Percentiles rank a stretch among this genome's conserved stretches.
phyloP scores from a whole-genome alignment of 1,140 invertebrate genomes.

The Diachasmimorpha longicaudata region DNA sequence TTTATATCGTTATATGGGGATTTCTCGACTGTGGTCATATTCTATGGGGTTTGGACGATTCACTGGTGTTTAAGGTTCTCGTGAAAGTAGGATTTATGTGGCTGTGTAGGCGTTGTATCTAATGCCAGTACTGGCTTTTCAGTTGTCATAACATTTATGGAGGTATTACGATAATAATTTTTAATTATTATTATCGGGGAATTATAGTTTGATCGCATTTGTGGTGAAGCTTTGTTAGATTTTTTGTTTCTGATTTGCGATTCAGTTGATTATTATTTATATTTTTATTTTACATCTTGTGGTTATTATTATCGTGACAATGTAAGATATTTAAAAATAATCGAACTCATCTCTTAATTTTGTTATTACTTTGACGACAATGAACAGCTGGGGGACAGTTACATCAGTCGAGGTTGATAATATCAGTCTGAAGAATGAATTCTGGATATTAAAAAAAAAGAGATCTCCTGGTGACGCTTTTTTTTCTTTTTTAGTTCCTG shows the following conservation, averaged over 20 bases:
- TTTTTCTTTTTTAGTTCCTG: background rate
- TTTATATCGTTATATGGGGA: constrained; percentile 21
- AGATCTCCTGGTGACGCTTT: background rate
- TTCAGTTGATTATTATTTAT: no score
- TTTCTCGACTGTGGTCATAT: background rate
- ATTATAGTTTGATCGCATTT: background rate
- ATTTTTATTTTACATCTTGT: no score
- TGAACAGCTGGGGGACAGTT: no score
- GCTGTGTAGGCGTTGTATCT: background rate
- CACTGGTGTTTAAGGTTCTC: background rate
- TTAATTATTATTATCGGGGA: background rate
- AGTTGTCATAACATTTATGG: background rate
- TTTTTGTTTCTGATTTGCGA: no score
- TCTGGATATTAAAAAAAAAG: background rate
- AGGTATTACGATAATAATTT: constrained; percentile 4
- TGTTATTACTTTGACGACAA: no score
- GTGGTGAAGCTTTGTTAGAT: no score
- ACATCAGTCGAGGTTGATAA: no score
- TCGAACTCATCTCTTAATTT: no score
- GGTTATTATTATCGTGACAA: no score
- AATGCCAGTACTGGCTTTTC: background rate
- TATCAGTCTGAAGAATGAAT: background rate
- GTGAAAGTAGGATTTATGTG: constrained; percentile 1
- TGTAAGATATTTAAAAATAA: no score
- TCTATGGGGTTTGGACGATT: background rate